Conservation (phyloP, 37 sponge, comb jelly and placozoan genomes). For the Aplysina aerophoba region DNA sequence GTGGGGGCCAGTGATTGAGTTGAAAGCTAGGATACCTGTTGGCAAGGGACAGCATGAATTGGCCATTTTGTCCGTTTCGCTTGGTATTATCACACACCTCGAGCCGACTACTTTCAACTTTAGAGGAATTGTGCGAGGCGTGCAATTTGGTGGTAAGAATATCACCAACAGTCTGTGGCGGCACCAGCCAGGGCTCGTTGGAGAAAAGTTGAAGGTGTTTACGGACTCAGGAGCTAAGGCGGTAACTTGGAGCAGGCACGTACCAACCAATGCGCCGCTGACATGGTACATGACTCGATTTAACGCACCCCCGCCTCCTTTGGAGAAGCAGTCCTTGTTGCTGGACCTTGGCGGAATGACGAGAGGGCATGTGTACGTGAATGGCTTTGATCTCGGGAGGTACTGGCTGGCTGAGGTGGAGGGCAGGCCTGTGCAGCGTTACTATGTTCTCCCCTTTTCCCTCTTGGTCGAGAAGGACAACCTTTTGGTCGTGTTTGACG, state of each 20-base stretch:
- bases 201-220: slow-evolving; percentile 44
- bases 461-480: slow-evolving; percentile 14
- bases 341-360: slow-evolving; percentile 42
- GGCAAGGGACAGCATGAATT: neutral
- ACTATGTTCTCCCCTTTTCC: slow-evolving; percentile 37
- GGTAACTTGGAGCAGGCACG: slow-evolving; percentile 38
- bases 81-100: slow-evolving; percentile 17
- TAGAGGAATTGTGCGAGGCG: slow-evolving; percentile 39
- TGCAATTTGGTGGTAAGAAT: slow-evolving; percentile 1
- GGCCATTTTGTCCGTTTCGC: slow-evolving; percentile 35
- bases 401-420: slow-evolving; percentile 50
- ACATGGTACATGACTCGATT: slow-evolving; percentile 44
- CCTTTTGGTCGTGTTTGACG: slow-evolving; percentile 41
- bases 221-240: neutral
- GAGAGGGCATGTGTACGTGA: slow-evolving; percentile 50
- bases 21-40: too few species aligned
- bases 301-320: neutral
- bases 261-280: slow-evolving; percentile 29
- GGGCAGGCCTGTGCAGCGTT: slow-evolving; percentile 41
- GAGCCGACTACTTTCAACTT: neutral
- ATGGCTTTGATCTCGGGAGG: slow-evolving; percentile 60
- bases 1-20: neutral
- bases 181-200: slow-evolving; percentile 28
- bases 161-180: slow-evolving; percentile 29
- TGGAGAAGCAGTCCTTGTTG: slow-evolving; percentile 21